Base-by-base conservation (phyloP, 2,797 vertebrate genomes). In the Sebastes variabilis region DNA sequence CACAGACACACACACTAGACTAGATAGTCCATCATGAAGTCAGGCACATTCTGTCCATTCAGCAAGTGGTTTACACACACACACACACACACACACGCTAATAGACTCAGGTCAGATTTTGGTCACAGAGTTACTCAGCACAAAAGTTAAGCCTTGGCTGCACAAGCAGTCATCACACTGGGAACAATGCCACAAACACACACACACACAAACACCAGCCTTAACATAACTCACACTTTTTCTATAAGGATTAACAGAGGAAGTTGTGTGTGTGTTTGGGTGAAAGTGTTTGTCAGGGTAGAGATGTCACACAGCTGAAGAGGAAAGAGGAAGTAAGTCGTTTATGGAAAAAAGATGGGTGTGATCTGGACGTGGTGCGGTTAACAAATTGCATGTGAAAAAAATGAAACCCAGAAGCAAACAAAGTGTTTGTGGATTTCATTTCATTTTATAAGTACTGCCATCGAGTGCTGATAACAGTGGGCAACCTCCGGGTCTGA, bases 101-200 rank as follows among this genome's bases (percentile, higher is more conserved):
- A 72, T 59, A 25, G 24, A 55, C 73, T 49, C 46, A 72, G 80
- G 82, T 83, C 73, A 88, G 68, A 87, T 67, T 83, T 64, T 80
- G 80, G 74, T 75, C 82, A 14, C 72, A 61, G 66, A 76, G 84
- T 87, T 92, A 80, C 86, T 92, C 87, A 91, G 89, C 88, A 92
- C 73, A 82, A 91, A 92, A 83, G 87, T 83, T 89, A 89, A 93
- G 80, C 88, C 81, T 68, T 81, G 66, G 74, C 72, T 81, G 60
- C 59, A 88, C 46, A 79, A 78, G 55, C 80, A 74, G 75, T 84
- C 86, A 86, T 88, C 80, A 80, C 80, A 80, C 75, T 67, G 60
- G 30, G 58, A 85, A 87, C 87, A 91, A 88, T 86, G 73, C 69
- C 32, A 75, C 79, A 79, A 74, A 75, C 27, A 60, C 36, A 69